A percentile compares a stretch with the other conserved stretches of the same genome.
phyloP scores from a whole-genome alignment of 2,113 vertebrate genomes.

The Vulpes ferrilata region DNA sequence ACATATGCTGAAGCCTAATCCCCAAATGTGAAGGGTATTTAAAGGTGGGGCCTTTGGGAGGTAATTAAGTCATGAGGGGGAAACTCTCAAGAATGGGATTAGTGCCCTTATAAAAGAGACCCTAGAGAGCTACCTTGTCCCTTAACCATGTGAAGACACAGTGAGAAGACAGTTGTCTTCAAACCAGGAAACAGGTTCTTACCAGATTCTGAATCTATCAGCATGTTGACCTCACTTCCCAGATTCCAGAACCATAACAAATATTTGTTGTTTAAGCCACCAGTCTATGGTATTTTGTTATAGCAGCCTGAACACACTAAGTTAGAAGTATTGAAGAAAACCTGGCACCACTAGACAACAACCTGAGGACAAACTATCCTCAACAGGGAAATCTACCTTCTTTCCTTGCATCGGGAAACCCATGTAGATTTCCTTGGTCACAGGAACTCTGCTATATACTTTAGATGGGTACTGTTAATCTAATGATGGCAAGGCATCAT shows the following conservation, averaged over 20 bases:
- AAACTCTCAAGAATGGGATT: not conserved
- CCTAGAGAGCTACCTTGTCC: not conserved
- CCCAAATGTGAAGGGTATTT: not conserved
- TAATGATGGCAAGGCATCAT: too few species aligned
- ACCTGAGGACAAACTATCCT: not conserved
- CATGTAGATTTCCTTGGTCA: not conserved
- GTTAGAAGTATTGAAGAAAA: not conserved
- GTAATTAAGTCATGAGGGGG: not conserved
- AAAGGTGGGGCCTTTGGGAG: not conserved
- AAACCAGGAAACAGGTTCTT: not conserved
- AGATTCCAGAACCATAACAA: not conserved
- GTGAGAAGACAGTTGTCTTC: not conserved
- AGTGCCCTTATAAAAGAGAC: not conserved
- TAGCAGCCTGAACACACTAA: not conserved
- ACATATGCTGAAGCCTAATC: not conserved
- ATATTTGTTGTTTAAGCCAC: not conserved
- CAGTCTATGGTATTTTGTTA: not conserved
- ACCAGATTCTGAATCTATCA: not conserved
- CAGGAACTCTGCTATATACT: fast-evolving
- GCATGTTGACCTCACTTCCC: not conserved
- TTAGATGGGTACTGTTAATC: not conserved
- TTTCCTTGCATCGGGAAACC: not conserved
- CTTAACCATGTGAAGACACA: not conserved
- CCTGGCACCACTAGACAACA: not conserved
- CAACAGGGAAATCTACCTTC: not conserved